Evolutionary conservation across 2,888 invertebrate genomes (phyloP).

Genomic region (Nemotelus nigrinus): DNA sequence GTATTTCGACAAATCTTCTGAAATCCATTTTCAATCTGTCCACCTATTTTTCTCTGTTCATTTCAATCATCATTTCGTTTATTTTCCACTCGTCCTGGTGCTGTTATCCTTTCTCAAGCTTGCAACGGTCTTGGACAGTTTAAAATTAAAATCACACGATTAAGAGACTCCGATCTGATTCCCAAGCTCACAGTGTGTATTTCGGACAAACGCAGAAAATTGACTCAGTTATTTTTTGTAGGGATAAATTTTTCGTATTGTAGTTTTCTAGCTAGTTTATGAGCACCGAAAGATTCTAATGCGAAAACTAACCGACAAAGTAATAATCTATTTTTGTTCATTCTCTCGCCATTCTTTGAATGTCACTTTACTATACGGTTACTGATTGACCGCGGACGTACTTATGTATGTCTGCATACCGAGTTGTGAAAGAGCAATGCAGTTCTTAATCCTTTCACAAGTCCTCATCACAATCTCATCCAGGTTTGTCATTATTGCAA

Average conservation of each 20-base stretch:
- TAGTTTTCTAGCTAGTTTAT: too few species aligned
- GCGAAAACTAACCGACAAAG: too few species aligned
- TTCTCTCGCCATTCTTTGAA: too few species aligned
- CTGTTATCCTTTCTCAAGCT: too few species aligned
- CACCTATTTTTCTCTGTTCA: neutral
- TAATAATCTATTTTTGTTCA: too few species aligned
- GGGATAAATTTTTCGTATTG: neutral
- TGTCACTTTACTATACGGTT: too few species aligned
- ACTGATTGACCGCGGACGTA: too few species aligned
- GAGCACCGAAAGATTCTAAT: too few species aligned
- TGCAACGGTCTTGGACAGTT: neutral
- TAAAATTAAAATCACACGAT: slow-evolving; percentile 15
- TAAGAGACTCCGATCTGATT: neutral
- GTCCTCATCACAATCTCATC: slow-evolving; percentile 29
- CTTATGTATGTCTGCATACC: neutral
- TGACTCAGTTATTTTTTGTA: neutral
- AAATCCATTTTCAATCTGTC: neutral
- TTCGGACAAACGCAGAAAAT: slow-evolving; percentile 3
- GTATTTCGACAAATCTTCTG: neutral
- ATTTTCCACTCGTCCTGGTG: neutral
- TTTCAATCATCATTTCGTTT: neutral
- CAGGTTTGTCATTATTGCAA: neutral
- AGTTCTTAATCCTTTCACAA: slow-evolving; percentile 47
- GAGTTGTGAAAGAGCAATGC: slow-evolving; percentile 44
- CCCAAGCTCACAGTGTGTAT: too few species aligned